Conservation (phyloP, 1,140 invertebrate genomes). For the Samia ricini region DNA sequence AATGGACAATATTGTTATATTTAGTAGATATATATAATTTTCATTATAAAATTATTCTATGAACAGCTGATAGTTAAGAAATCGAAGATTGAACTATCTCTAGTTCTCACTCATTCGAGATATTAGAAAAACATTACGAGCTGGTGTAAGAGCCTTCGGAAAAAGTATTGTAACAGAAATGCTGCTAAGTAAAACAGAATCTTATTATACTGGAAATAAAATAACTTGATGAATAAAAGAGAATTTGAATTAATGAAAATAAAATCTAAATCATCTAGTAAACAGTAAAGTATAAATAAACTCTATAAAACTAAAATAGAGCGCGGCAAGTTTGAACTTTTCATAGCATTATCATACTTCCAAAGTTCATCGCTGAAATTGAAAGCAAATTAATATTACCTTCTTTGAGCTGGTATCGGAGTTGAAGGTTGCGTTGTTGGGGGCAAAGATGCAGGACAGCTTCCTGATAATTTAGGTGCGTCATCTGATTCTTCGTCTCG, state of each 20-base stretch:
- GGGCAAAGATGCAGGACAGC: slow-evolving; percentile 63
- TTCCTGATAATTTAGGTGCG: slow-evolving; percentile 47
- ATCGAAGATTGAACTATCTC: background rate
- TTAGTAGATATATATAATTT: slow-evolving; percentile 37
- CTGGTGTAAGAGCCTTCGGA: background rate
- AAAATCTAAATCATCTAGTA: too few relatives aligned
- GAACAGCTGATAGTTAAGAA: background rate
- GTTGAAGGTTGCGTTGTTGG: slow-evolving; percentile 53
- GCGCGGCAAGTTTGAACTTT: background rate
- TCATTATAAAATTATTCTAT: slow-evolving; percentile 7
- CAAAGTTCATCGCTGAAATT: background rate
- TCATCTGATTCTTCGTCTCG: slow-evolving; percentile 45
- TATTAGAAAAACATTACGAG: slow-evolving; percentile 3
- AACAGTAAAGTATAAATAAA: too few relatives aligned
- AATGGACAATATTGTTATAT: slow-evolving; percentile 54
- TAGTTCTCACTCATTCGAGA: too few relatives aligned
- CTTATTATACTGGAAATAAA: background rate
- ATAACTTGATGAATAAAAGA: background rate
- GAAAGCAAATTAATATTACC: slow-evolving; percentile 45
- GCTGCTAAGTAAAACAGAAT: too few relatives aligned
- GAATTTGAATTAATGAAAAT: too few relatives aligned
- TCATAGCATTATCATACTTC: background rate
- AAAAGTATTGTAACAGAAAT: slow-evolving; percentile 11
- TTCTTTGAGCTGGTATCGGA: slow-evolving; percentile 66
- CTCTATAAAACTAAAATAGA: too few relatives aligned